Base-by-base conservation (phyloP, 2,888 invertebrate species). In the Ptychoptera albimana region DNA sequence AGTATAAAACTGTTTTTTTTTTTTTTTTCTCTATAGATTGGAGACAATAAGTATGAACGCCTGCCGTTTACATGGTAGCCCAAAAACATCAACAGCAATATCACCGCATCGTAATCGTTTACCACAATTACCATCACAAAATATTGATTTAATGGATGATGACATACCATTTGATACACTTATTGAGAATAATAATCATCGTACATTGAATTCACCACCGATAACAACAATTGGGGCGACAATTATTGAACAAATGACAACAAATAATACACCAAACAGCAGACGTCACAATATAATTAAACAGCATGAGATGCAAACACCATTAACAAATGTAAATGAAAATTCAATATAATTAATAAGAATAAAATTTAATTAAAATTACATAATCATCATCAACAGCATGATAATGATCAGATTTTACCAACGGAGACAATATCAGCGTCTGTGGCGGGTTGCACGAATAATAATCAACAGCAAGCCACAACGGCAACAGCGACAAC, bases 61-160 rank as follows among this genome's bases (percentile, higher is more conserved):
- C 40, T 52, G 44, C 48, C 63, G 61, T 52, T 54, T 65, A 55
- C 66, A 66, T 51, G 61, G 65, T 45, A 66, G 65, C 55, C 66
- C 66, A 37, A 66, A 64, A 54, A 62, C 23, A 23, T 65, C 65
- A 47, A 59, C 64, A 46, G 64, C 64, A 56, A 63, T 62, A 49
- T 65, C 65, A 54, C 66, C 66, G 35, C 61, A 64, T 50, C 50
- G 45, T 43, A 63, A 61, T 51, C 56, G 66, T 52, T 23, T 23
- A 23, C 23, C 23, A 23, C 23, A 23, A 23, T 23, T 23, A 23
- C 23, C 23, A 42, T 62, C 63, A 55, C 66, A 66, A 55, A 59
- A 57, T 48, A 55, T 61, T 46, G 64, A 61, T 55, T 50, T 65
- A 50, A 58, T 66, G 58, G 64, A 66, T 47, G 66, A 66, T 40